Evolutionary conservation across 2,113 vertebrate genomes (phyloP).

Genomic region (Aleadryas rufinucha): DNA sequence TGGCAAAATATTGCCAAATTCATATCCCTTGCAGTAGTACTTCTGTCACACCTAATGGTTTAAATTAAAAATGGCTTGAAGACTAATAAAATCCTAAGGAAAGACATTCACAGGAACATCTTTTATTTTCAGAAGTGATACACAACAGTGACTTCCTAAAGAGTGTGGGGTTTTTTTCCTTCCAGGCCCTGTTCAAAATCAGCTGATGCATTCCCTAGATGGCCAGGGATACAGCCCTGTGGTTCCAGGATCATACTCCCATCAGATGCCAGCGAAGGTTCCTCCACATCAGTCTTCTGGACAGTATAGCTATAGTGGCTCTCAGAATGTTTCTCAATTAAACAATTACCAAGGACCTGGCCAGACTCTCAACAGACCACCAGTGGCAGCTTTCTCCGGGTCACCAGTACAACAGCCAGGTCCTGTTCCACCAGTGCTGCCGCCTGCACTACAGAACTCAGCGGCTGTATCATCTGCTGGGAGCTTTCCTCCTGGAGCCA

Average conservation of each 20-base stretch:
- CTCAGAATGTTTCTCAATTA: constrained; percentile 73
- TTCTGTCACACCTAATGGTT: background rate
- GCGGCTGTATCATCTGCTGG: constrained; percentile 72
- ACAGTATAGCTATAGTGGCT: constrained; percentile 74
- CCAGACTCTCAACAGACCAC: constrained; percentile 75
- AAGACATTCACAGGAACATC: background rate
- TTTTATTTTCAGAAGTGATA: background rate
- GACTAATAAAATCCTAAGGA: background rate
- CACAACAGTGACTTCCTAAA: background rate
- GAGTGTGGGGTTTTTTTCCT: background rate
- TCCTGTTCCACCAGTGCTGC: constrained; percentile 63
- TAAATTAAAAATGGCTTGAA: background rate
- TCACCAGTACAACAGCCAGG: constrained; percentile 50
- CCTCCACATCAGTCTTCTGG: constrained; percentile 70
- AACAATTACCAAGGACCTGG: constrained; percentile 76
- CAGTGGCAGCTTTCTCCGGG: constrained; percentile 58
- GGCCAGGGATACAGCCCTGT: constrained; percentile 74
- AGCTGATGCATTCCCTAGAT: constrained; percentile 72
- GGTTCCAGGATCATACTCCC: constrained; percentile 72
- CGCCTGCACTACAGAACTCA: constrained; percentile 67
- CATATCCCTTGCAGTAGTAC: background rate
- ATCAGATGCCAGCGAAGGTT: constrained; percentile 76
- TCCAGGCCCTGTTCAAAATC: constrained; percentile 87
- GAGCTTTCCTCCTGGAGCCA: constrained; percentile 73
- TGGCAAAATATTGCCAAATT: background rate